These are phyloP conservation scores for Ptychodera flava DNA, from an alignment of 35 echinoderm and acorn worm genomes.

Conservation along the genomic window DNA sequence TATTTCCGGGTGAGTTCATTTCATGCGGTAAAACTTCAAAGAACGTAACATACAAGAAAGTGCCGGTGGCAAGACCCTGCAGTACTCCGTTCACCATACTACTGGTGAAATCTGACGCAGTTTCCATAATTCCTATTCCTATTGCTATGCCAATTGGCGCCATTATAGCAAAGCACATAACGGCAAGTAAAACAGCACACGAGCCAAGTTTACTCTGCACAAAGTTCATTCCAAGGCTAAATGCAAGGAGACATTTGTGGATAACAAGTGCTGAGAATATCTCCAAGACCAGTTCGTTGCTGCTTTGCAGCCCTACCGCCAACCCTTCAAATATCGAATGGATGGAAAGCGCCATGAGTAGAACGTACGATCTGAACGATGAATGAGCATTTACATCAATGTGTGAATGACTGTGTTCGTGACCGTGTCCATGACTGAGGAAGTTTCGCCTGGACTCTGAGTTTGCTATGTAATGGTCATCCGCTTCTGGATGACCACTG, in stretches of 20 bases:
- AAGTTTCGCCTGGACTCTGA: neutral
- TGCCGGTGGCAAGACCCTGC: constrained; percentile 29
- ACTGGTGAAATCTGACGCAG: constrained; percentile 17
- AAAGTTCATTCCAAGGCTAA: constrained; percentile 34
- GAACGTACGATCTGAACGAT: constrained; percentile 4
- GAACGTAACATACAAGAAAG: constrained; percentile 37
- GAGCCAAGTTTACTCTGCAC: neutral
- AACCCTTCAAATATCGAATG: constrained; percentile 41
- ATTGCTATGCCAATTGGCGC: constrained; percentile 26
- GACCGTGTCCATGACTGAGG: neutral
- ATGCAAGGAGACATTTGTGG: constrained; percentile 37
- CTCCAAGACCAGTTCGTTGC: neutral
- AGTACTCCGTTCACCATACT: constrained; percentile 7
- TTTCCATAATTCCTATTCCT: neutral
- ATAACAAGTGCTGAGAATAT: constrained; percentile 24
- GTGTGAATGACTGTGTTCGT: neutral
- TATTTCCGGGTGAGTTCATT: neutral
- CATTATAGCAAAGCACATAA: constrained; percentile 18
- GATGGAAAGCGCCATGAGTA: constrained; percentile 24
- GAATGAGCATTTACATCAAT: neutral
- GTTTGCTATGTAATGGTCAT: neutral
- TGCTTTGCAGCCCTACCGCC: constrained; percentile 25
- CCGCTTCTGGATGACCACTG: neutral
- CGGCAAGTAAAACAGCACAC: constrained; percentile 4
- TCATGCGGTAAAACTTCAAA: constrained; percentile 41